Evolutionary conservation across 2,113 vertebrate species (phyloP).

Genomic region (Aegotheles bennettii): DNA sequence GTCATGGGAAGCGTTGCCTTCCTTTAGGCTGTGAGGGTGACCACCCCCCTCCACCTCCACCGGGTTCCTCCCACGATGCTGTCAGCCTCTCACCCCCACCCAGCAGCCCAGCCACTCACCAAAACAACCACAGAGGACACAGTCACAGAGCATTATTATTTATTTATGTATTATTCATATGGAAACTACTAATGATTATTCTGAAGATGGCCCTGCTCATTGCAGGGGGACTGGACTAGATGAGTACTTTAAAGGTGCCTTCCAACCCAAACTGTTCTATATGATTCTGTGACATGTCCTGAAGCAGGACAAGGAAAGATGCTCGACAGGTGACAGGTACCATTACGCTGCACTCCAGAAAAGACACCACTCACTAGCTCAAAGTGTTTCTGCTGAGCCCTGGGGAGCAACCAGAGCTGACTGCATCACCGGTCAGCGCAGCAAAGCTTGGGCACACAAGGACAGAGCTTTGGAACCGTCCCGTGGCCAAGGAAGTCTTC

Average conservation of each 20-base stretch:
- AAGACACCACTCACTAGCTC: not conserved
- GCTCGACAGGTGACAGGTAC: not conserved
- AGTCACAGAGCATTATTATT: not conserved
- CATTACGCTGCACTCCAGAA: not conserved
- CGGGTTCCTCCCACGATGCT: not conserved
- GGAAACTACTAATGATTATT: not conserved
- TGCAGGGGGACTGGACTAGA: fast-evolving
- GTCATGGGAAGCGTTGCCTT: fast-evolving
- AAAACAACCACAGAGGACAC: not conserved
- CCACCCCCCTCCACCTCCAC: fast-evolving
- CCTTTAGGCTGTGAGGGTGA: fast-evolving
- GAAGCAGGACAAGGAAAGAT: not conserved
- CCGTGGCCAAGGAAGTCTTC: not conserved
- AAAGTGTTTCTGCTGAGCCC: not conserved
- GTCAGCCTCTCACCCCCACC: not conserved
- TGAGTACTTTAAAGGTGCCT: not conserved
- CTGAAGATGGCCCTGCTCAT: not conserved
- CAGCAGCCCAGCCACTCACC: not conserved
- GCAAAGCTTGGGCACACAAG: not conserved
- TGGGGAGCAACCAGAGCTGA: not conserved
- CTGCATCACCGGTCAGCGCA: not conserved
- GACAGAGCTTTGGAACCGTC: not conserved
- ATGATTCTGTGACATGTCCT: not conserved
- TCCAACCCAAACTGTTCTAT: not conserved
- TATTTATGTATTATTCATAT: not conserved